Percentiles rank a stretch among this genome's conserved stretches.
These are phyloP conservation scores for Anolis sagrei DNA, from an alignment of 2,113 vertebrate species.

Conservation along the genomic window DNA sequence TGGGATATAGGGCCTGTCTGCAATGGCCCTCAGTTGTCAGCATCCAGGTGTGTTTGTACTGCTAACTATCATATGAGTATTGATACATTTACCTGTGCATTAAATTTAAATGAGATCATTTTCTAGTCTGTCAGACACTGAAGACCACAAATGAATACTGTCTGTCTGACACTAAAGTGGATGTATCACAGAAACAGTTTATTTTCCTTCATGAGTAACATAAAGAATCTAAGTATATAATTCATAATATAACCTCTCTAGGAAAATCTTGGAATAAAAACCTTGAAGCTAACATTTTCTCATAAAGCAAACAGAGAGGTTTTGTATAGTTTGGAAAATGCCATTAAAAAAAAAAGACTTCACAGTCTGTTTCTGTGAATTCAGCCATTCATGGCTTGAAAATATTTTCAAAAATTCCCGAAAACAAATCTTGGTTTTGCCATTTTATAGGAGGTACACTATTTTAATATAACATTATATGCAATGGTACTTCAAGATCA, in stretches of 20 bases:
- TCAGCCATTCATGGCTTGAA: too few species aligned
- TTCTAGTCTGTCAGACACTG: conserved; percentile 4
- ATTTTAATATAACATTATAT: too few species aligned
- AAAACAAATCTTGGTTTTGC: too few species aligned
- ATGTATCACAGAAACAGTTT: not conserved
- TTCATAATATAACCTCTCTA: not conserved
- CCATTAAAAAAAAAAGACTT: not conserved
- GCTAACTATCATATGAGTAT: not conserved
- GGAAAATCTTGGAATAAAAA: not conserved
- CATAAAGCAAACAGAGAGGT: not conserved
- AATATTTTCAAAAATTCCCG: too few species aligned
- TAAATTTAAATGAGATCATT: conserved; percentile 15
- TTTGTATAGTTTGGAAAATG: not conserved
- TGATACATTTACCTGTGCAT: conserved; percentile 1
- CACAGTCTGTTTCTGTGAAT: too few species aligned
- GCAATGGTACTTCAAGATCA: too few species aligned
- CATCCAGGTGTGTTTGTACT: not conserved
- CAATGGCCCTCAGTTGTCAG: too few species aligned
- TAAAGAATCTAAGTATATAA: not conserved
- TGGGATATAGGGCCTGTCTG: too few species aligned
- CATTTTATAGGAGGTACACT: too few species aligned
- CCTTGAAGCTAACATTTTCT: not conserved
- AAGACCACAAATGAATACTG: conserved; percentile 11
- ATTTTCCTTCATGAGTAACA: not conserved
- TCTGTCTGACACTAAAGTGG: not conserved